Percentiles rank a stretch among this genome's conserved stretches.
These are phyloP conservation scores for Sturnira hondurensis DNA, from an alignment of 2,113 vertebrate species.

Conservation along the genomic window DNA sequence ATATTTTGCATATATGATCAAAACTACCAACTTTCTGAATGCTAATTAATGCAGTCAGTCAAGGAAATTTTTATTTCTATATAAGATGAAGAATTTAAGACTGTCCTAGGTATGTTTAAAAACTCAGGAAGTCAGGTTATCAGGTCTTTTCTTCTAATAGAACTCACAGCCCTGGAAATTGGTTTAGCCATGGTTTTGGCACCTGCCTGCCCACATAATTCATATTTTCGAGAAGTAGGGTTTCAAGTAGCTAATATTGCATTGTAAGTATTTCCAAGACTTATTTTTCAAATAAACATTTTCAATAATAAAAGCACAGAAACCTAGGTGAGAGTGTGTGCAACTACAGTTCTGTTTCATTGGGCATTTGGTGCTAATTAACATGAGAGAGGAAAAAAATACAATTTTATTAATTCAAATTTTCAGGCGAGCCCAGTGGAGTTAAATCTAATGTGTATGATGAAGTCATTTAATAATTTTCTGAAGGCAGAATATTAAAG, in stretches of 20 bases:
- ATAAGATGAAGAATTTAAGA: neutral
- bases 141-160: neutral
- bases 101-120: constrained; percentile 8
- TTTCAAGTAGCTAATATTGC: neutral
- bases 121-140: neutral
- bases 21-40: neutral
- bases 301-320: constrained; percentile 34
- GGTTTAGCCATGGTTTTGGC: constrained; percentile 18
- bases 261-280: constrained; percentile 13
- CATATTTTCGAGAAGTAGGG: constrained; percentile 32
- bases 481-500: constrained; percentile 64
- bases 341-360: neutral
- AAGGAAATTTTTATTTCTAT: neutral
- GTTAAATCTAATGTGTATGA: constrained; percentile 75
- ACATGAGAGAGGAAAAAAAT: constrained; percentile 82
- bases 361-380: constrained; percentile 77
- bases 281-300: constrained; percentile 50
- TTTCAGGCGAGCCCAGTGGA: constrained; percentile 84
- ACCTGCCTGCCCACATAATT: neutral
- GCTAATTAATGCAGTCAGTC: neutral
- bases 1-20: neutral
- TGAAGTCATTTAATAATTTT: constrained; percentile 81
- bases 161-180: neutral
- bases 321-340: neutral
- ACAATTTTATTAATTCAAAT: constrained; percentile 86